Conservation (phyloP, 2,797 vertebrate species). For the Brachymystax lenok region DNA sequence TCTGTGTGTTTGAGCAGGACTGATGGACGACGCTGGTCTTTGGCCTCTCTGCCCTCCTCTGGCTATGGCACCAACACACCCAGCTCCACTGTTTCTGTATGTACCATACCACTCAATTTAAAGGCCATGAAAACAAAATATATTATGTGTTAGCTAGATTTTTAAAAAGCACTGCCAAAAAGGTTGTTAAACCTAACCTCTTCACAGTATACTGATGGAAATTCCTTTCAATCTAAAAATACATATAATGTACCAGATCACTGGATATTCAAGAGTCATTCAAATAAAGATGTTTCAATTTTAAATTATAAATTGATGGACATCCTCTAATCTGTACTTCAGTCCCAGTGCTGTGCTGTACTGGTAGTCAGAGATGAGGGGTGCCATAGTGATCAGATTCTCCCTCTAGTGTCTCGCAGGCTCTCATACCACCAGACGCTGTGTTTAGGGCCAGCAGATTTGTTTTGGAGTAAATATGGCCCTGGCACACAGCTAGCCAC, state of each 20-base stretch:
- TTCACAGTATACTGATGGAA: not conserved
- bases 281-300: not conserved
- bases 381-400: slow-evolving; percentile 25
- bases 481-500: slow-evolving; percentile 33
- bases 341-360: not conserved
- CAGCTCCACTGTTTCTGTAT: slow-evolving; percentile 96
- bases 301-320: not conserved
- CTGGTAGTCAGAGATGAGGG: slow-evolving; percentile 11
- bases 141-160: not conserved
- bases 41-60: slow-evolving; percentile 97
- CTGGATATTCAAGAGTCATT: not conserved
- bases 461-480: slow-evolving; percentile 52
- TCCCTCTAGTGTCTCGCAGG: slow-evolving; percentile 28
- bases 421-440: slow-evolving; percentile 27
- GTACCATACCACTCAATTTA: slow-evolving; percentile 47
- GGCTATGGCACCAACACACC: slow-evolving; percentile 99
- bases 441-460: slow-evolving; percentile 37
- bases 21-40: slow-evolving; percentile 96
- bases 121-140: not conserved
- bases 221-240: not conserved
- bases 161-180: too few relatives aligned
- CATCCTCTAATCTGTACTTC: not conserved
- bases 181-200: not conserved
- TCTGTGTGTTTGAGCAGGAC: slow-evolving; percentile 73
- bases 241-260: not conserved